A percentile compares a stretch with the other conserved stretches of the same genome.
These are phyloP conservation scores for Ptychodera flava DNA, from an alignment of 35 echinoderm and acorn worm species.

Conservation along the genomic window DNA sequence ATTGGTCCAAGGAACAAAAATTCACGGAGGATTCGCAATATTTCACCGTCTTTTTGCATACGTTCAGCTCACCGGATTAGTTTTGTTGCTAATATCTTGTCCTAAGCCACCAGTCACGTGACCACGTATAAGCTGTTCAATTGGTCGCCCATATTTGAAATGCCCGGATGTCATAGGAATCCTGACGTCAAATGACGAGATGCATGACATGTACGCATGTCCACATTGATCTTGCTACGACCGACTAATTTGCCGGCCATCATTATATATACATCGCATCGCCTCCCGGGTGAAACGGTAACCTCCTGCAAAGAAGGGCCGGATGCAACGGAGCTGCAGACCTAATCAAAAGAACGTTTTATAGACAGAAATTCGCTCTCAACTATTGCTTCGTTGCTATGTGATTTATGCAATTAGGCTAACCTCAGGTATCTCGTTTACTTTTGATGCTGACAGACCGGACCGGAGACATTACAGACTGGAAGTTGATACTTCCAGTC, in stretches of 20 bases:
- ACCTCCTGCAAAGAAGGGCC: no score
- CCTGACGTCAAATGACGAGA: not conserved
- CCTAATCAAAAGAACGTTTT: no score
- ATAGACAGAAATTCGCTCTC: no score
- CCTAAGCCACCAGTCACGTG: not conserved
- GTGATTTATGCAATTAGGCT: no score
- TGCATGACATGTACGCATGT: not conserved
- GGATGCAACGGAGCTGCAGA: no score
- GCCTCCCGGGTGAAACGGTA: no score
- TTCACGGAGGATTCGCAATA: not conserved
- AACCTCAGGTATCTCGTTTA: no score
- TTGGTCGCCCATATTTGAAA: not conserved
- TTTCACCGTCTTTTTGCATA: not conserved
- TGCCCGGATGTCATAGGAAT: not conserved
- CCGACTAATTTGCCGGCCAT: not conserved
- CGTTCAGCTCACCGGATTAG: not conserved
- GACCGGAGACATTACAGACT: no score
- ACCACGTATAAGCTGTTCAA: not conserved
- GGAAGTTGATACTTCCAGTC: no score
- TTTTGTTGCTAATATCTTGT: slow-evolving; percentile 2
- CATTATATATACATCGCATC: not conserved
- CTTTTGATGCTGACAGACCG: no score
- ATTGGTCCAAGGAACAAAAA: not conserved
- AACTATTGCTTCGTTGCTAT: no score
- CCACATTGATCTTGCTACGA: not conserved